These are phyloP conservation scores for Pachycephus smyrnensis DNA, from an alignment of 2,888 invertebrate species.

Conservation along the genomic window DNA sequence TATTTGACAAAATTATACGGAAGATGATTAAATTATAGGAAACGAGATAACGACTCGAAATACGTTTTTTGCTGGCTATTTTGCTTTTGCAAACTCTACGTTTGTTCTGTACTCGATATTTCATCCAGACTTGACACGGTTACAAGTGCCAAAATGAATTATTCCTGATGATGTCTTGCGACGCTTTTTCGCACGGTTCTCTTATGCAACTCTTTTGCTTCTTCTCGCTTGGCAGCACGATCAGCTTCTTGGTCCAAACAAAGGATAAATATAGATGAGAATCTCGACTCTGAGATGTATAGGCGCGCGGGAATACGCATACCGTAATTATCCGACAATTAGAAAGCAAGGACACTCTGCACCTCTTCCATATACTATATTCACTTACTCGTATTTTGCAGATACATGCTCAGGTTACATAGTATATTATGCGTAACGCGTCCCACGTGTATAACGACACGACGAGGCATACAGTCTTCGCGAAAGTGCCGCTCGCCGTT, in stretches of 20 bases:
- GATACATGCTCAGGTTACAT: not conserved
- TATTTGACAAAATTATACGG: too few relatives aligned
- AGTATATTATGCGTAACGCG: not conserved
- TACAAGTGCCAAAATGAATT: not conserved
- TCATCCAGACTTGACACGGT: not conserved
- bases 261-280: slow-evolving; percentile 41
- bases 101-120: not conserved
- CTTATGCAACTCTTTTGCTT: slow-evolving; percentile 22
- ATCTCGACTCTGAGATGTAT: not conserved
- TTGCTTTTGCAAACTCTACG: not conserved
- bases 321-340: slow-evolving; percentile 47
- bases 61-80: not conserved
- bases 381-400: not conserved
- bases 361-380: not conserved
- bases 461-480: not conserved
- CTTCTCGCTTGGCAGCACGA: slow-evolving; percentile 6
- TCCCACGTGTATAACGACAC: not conserved
- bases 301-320: slow-evolving; percentile 20
- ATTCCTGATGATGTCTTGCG: not conserved
- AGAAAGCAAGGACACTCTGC: slow-evolving; percentile 52
- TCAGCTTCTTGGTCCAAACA: slow-evolving; percentile 30
- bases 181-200: slow-evolving; percentile 10
- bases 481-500: not conserved
- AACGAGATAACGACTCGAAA: not conserved
- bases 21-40: not conserved